phyloP scores from a whole-genome alignment of 1,140 invertebrate species.

The Caenorhabditis tropicalis region DNA sequence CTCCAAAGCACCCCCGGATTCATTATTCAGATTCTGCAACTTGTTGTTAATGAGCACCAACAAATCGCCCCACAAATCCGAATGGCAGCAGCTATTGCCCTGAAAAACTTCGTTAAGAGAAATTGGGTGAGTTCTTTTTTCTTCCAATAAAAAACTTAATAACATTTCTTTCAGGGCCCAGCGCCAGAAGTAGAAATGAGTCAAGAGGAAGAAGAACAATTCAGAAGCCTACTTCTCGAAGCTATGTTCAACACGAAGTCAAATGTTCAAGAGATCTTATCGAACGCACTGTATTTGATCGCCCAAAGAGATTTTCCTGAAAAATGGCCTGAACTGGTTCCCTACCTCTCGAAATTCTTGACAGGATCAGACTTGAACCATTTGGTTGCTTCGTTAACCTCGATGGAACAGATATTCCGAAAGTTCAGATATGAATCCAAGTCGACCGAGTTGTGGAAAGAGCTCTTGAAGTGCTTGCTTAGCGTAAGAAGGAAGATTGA shows the following conservation, averaged over 20 bases:
- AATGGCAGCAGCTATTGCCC: slow-evolving; percentile 86
- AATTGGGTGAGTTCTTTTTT: slow-evolving; percentile 80
- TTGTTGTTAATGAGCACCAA: slow-evolving; percentile 79
- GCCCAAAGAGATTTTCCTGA: slow-evolving; percentile 85
- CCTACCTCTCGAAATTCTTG: slow-evolving; percentile 82
- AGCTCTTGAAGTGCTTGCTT: slow-evolving; percentile 82
- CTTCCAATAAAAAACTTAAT: background rate
- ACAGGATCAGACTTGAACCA: slow-evolving; percentile 84
- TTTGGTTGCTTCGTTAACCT: slow-evolving; percentile 91
- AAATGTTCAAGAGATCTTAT: slow-evolving; percentile 82
- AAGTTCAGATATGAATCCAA: slow-evolving; percentile 94
- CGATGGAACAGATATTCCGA: slow-evolving; percentile 93
- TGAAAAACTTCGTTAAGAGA: slow-evolving; percentile 94
- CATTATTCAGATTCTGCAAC: slow-evolving; percentile 78
- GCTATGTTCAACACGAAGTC: slow-evolving; percentile 45
- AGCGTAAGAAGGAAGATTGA: too few relatives aligned
- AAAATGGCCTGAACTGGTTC: slow-evolving; percentile 88
- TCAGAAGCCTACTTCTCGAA: slow-evolving; percentile 41
- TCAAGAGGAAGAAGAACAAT: slow-evolving; percentile 41
- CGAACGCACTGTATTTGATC: slow-evolving; percentile 42
- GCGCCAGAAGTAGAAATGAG: slow-evolving; percentile 41
- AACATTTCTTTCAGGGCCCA: slow-evolving; percentile 44
- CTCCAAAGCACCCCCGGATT: background rate
- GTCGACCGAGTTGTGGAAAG: slow-evolving; percentile 89
- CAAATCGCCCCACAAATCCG: slow-evolving; percentile 82